These are phyloP conservation scores for Rhagonycha fulva DNA, from an alignment of 2,888 invertebrate species.

Conservation along the genomic window DNA sequence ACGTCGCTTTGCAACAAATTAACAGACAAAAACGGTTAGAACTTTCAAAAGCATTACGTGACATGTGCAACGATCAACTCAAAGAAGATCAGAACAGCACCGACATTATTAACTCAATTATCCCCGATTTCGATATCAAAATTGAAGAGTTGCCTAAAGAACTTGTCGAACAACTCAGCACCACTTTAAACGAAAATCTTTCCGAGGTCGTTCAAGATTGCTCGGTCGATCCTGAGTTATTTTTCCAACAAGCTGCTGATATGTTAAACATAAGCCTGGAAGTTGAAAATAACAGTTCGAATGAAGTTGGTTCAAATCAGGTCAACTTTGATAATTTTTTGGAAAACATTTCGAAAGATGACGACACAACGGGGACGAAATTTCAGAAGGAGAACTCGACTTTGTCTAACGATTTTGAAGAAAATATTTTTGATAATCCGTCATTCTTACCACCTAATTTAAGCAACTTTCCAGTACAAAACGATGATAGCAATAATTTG, in stretches of 20 bases:
- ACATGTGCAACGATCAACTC: constrained; percentile 42
- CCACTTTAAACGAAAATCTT: constrained; percentile 40
- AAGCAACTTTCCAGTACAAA: not conserved
- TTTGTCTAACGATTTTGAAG: not conserved
- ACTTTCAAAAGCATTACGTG: constrained; percentile 48
- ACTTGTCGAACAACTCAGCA: constrained; percentile 46
- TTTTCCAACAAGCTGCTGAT: constrained; percentile 35
- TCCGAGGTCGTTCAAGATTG: constrained; percentile 12
- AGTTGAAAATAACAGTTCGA: not conserved
- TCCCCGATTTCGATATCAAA: constrained; percentile 52
- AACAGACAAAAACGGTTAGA: constrained; percentile 50
- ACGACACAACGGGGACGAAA: too few species aligned
- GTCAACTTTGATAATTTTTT: not conserved
- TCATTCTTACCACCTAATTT: not conserved
- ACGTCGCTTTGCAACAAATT: constrained; percentile 48
- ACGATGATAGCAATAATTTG: not conserved
- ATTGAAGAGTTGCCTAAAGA: constrained; percentile 49
- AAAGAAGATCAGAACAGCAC: constrained; percentile 38
- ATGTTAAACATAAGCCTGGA: constrained; percentile 21
- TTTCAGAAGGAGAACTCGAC: not conserved
- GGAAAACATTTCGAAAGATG: not conserved
- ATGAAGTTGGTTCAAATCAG: not conserved
- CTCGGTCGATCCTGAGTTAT: constrained; percentile 31
- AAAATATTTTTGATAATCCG: not conserved
- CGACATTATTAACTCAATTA: constrained; percentile 48